Evolutionary conservation across 2,113 vertebrate genomes (phyloP).

Genomic region (Eclectus roratus): DNA sequence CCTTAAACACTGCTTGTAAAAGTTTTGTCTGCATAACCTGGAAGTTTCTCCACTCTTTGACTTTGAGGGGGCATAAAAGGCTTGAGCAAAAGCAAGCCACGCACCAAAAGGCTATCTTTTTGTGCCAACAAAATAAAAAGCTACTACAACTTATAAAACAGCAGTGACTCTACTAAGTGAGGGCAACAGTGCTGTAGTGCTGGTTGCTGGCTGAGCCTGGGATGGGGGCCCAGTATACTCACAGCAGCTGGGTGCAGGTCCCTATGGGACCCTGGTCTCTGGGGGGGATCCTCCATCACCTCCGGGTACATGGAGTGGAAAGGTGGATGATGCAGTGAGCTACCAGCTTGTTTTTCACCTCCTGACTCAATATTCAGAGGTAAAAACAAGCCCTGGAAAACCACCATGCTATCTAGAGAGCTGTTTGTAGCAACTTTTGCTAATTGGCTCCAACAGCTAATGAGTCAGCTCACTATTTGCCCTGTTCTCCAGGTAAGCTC

Average conservation of each 20-base stretch:
- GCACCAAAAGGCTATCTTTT: not conserved
- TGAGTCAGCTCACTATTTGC: not conserved
- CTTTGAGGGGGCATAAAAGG: not conserved
- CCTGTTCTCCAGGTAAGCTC: not conserved
- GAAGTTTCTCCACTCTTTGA: not conserved
- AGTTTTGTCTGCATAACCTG: not conserved
- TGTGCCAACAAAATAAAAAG: not conserved
- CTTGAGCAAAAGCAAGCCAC: not conserved
- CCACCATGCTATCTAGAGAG: not conserved
- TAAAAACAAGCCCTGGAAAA: not conserved
- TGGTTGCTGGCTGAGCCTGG: rapidly evolving
- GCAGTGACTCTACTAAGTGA: rapidly evolving
- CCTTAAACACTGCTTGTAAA: not conserved
- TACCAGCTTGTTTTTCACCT: not conserved
- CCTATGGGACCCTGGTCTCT: not conserved
- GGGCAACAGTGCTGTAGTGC: not conserved
- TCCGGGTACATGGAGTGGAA: not conserved
- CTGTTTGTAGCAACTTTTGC: not conserved
- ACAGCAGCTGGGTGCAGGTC: rapidly evolving
- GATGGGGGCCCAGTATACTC: rapidly evolving
- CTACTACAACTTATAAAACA: not conserved
- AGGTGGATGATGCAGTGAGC: not conserved
- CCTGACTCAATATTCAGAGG: not conserved
- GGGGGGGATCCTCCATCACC: not conserved
- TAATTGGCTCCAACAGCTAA: not conserved